Conservation (phyloP, 2,888 invertebrate genomes). For the Parnassius orleans region DNA sequence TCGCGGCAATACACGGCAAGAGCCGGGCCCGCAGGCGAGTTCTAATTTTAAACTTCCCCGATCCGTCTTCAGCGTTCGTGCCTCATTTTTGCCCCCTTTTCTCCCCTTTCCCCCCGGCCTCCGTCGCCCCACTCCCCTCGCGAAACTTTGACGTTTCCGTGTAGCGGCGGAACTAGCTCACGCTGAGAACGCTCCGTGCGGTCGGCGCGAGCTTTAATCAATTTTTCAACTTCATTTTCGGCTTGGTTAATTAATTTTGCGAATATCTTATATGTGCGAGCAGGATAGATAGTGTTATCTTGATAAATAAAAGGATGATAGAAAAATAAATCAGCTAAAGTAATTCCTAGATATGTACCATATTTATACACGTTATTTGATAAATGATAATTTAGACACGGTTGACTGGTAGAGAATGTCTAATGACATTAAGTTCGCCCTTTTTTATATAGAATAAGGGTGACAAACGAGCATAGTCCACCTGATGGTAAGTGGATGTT, state of each 20-base stretch:
- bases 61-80: conserved; percentile 55
- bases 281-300: background rate
- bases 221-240: conserved; percentile 69
- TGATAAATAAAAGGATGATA: too few relatives aligned
- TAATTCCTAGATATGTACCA: too few relatives aligned
- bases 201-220: conserved; percentile 64
- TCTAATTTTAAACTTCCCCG: conserved; percentile 58
- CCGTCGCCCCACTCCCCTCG: conserved; percentile 31
- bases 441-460: too few relatives aligned
- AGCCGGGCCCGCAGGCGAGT: conserved; percentile 37
- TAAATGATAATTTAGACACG: too few relatives aligned
- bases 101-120: conserved; percentile 34
- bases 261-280: conserved; percentile 27
- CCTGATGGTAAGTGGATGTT: too few relatives aligned
- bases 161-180: conserved; percentile 50
- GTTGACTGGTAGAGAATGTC: too few relatives aligned
- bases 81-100: conserved; percentile 51
- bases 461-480: too few relatives aligned
- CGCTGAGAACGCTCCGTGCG: conserved; percentile 42
- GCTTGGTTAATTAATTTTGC: conserved; percentile 45
- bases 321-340: too few relatives aligned
- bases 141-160: conserved; percentile 48
- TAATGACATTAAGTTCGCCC: too few relatives aligned
- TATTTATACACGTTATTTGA: too few relatives aligned
- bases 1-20: conserved; percentile 9